phyloP scores from a whole-genome alignment of 1,140 invertebrate species.

The Thaumatotibia leucotreta region DNA sequence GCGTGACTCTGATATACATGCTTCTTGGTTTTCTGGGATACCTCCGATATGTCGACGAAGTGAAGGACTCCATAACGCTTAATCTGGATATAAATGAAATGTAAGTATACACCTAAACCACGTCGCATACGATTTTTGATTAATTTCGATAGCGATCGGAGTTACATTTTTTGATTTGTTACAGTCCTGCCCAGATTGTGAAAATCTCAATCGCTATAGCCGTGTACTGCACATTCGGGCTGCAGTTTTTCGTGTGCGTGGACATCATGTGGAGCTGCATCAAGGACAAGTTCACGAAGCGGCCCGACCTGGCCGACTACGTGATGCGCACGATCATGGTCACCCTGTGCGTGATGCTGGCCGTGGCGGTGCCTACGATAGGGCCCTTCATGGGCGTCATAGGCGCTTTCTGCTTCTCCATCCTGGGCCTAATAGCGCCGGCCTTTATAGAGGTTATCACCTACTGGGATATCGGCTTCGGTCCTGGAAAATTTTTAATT shows the following conservation, averaged over 20 bases:
- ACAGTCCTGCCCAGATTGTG: conserved; percentile 89
- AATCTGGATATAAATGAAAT: conserved; percentile 83
- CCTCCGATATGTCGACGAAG: conserved; percentile 83
- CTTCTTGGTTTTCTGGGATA: conserved; percentile 93
- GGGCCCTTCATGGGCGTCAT: conserved; percentile 94
- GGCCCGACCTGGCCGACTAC: conserved; percentile 86
- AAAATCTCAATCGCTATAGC: conserved; percentile 91
- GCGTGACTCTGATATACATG: conserved; percentile 90
- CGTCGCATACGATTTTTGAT: background rate
- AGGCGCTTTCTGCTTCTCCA: conserved; percentile 95
- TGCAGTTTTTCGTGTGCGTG: conserved; percentile 97
- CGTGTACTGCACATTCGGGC: conserved; percentile 95
- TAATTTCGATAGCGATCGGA: too few relatives aligned
- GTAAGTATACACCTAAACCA: conserved; percentile 74
- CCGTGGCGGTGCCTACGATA: conserved; percentile 91
- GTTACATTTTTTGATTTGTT: conserved; percentile 24
- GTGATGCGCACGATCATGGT: conserved; percentile 82
- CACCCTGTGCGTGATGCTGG: conserved; percentile 84
- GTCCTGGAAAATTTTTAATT: conserved; percentile 82
- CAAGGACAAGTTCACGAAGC: conserved; percentile 83
- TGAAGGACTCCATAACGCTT: conserved; percentile 84
- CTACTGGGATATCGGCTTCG: conserved; percentile 86
- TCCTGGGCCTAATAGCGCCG: conserved; percentile 94
- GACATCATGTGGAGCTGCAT: conserved; percentile 87
- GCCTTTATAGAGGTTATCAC: conserved; percentile 91